Evolutionary conservation across 2,113 vertebrate species (phyloP).

Genomic region (Gasterosteus aculeatus): DNA sequence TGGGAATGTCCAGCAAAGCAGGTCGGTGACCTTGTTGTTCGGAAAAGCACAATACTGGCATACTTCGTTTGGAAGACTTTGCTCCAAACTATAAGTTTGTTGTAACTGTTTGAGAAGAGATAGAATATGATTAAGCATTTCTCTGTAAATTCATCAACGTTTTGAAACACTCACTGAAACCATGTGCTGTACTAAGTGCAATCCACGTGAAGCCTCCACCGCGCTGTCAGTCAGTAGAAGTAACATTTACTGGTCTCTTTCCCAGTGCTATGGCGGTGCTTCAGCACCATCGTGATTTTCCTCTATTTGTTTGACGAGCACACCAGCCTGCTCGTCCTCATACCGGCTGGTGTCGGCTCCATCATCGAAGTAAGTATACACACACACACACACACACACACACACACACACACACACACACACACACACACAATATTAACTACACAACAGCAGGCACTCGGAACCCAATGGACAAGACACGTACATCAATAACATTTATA

Average conservation of each 20-base stretch:
- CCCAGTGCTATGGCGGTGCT: conserved; percentile 94
- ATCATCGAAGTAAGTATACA: conserved; percentile 88
- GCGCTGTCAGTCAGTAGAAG: neutral
- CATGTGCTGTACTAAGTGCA: neutral
- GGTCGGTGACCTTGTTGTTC: conserved; percentile 74
- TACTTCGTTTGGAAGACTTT: neutral
- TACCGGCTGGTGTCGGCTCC: conserved; percentile 93
- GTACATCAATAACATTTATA: neutral
- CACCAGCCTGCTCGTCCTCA: conserved; percentile 94
- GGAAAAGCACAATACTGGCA: neutral
- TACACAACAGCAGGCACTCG: too few species aligned
- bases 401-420: too few species aligned
- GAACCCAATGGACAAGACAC: neutral
- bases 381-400: neutral
- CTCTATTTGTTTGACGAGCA: conserved; percentile 97
- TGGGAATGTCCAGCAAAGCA: conserved; percentile 98
- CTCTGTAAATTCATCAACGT: neutral
- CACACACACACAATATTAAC: neutral
- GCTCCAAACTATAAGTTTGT: neutral
- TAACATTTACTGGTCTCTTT: conserved; percentile 26
- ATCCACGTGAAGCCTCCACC: neutral
- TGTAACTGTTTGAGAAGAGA: neutral
- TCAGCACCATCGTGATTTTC: conserved; percentile 97
- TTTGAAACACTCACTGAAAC: neutral
- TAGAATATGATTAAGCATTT: neutral